Conservation (phyloP, 2,797 vertebrate species). For the Acipenser ruthenus region DNA sequence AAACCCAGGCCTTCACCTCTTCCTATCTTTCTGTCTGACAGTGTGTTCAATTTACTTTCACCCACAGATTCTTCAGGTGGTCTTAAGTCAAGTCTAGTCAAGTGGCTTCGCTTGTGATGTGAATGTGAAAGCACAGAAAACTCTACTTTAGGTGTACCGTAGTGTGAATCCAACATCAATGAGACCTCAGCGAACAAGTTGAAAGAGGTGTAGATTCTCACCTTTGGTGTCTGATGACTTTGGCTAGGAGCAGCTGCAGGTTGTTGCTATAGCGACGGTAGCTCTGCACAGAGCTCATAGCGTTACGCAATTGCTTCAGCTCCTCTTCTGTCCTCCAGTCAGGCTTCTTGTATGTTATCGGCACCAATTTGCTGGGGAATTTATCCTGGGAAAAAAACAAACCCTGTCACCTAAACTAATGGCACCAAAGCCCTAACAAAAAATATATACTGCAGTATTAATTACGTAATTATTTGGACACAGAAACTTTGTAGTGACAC, state of each 20-base stretch:
- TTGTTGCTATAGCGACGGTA: conserved; percentile 33
- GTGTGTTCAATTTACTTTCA: too few species aligned
- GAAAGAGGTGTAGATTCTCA: neutral
- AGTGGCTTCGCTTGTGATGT: too few species aligned
- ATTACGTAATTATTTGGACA: conserved; percentile 16
- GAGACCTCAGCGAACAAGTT: neutral
- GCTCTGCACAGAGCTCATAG: conserved; percentile 33
- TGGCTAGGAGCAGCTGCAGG: conserved; percentile 43
- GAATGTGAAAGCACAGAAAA: too few species aligned
- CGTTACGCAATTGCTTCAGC: conserved; percentile 32
- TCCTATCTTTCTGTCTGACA: neutral
- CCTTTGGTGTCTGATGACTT: conserved; percentile 31
- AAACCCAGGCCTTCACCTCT: too few species aligned
- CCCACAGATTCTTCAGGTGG: too few species aligned
- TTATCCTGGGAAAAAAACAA: conserved; percentile 41
- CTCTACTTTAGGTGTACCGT: too few species aligned
- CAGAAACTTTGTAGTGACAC: neutral
- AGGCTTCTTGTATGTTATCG: conserved; percentile 37
- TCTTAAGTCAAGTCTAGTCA: too few species aligned
- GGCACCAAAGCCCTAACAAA: conserved; percentile 8
- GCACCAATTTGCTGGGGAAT: conserved; percentile 41
- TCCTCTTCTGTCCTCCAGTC: conserved; percentile 40
- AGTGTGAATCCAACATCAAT: too few species aligned
- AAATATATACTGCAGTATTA: conserved; percentile 15
- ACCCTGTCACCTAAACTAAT: conserved; percentile 13